Base-by-base conservation (phyloP, 2,113 vertebrate species). In the Pelobates fuscus region DNA sequence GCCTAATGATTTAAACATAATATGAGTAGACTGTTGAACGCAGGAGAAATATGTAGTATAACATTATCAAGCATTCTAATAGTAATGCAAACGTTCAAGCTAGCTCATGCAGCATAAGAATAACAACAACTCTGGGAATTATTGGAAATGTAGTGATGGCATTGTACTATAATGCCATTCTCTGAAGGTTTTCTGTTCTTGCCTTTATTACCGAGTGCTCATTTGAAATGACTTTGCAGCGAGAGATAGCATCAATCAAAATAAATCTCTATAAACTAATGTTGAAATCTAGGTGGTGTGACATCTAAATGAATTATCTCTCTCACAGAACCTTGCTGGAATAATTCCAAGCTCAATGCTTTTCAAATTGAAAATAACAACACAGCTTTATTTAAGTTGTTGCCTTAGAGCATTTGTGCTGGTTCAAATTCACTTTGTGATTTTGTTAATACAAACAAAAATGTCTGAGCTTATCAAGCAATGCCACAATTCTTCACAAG, bases 401-500 rank as follows among this genome's bases (percentile, higher is more conserved):
- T 8, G 46, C 10, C 6, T 68, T 43, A 77, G 32, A 65, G 72
- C 75, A 4, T 0, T 43, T 64, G 68, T 70, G 37, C 71, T 67
- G 37, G 44, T 60, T 30, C 76, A 15, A 14, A 80, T 32, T 44
- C 62, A 75, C 44, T 78, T 80, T 63, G 32, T 66, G 20, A 59
- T 41, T 62, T 71, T 67, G 17, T 66, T 8, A 10, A 8, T 37
- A 20, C 25, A 72, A 61, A 62, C n/a, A 54, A 71, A 70, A 75
- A 69, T 70, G 37, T 58, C 32, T 41, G 32, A 41, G 11, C 11
- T 41, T 77, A 78, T 78, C 72, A 23, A 27, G 80, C 79, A 84
- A 81, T 83, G 84, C 73, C 77, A 77, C 2, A 29, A 18, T 66
- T 78, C 81, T 26, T 62, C 80, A 18, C 3, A 64, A 83, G 78